These are phyloP conservation scores for Leucoma salicis DNA, from an alignment of 2,888 invertebrate species.

Conservation along the genomic window DNA sequence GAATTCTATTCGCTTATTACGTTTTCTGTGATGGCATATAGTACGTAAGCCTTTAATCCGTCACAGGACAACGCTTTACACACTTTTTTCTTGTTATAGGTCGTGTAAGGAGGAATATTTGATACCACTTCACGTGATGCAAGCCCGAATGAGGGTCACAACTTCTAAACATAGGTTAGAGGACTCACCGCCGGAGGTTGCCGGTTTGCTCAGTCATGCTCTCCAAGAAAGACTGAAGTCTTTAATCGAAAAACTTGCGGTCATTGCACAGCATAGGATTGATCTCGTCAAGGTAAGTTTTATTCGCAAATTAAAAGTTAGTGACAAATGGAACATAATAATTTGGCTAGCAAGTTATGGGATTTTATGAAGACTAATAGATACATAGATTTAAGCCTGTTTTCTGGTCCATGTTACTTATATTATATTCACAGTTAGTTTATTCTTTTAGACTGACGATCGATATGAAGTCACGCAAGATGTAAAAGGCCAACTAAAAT, in stretches of 20 bases:
- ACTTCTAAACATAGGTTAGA: conserved; percentile 90
- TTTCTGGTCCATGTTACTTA: no score
- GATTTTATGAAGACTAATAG: no score
- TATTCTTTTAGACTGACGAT: conserved; percentile 85
- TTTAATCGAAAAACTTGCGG: conserved; percentile 94
- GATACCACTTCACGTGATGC: conserved; percentile 89
- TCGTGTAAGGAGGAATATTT: conserved; percentile 97
- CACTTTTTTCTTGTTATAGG: conserved; percentile 38
- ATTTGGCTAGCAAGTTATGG: no score
- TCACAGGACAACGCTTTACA: no score
- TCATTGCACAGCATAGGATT: conserved; percentile 96
- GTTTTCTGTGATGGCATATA: no score
- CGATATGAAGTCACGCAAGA: conserved; percentile 95
- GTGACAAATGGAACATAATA: no score
- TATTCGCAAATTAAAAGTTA: no score
- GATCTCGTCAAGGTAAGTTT: conserved; percentile 89
- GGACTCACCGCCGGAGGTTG: conserved; percentile 93
- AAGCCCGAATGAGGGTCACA: conserved; percentile 88
- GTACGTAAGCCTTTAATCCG: no score
- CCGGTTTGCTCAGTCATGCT: conserved; percentile 95
- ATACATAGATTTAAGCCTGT: no score
- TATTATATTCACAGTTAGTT: no score
- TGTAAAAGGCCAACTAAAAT: conserved; percentile 96
- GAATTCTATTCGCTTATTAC: no score
- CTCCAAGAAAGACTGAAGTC: conserved; percentile 96